phyloP scores from a whole-genome alignment of 2,888 invertebrate species.

The Caenorhabditis uteleia region DNA sequence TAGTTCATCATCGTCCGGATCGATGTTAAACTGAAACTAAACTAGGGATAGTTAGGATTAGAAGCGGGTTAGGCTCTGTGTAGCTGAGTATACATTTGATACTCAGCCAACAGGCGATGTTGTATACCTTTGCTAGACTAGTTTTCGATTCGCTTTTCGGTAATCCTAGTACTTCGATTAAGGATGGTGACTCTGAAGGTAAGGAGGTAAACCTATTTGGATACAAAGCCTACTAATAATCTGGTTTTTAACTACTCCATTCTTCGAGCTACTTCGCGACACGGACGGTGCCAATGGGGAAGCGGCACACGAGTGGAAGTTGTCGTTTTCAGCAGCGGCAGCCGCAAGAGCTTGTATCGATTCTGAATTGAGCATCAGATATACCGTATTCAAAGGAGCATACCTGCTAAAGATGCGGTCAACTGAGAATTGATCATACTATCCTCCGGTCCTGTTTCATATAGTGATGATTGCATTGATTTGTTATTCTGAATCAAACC shows the following conservation, averaged over 20 bases:
- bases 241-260: slow-evolving; percentile 41
- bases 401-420: slow-evolving; percentile 6
- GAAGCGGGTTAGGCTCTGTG: too few relatives aligned
- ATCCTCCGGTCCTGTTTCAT: slow-evolving; percentile 34
- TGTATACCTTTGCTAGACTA: too few relatives aligned
- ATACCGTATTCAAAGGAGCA: neutral
- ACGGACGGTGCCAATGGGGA: slow-evolving; percentile 34
- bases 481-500: slow-evolving; percentile 14
- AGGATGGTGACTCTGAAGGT: slow-evolving; percentile 42
- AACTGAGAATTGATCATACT: slow-evolving; percentile 24
- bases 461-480: slow-evolving; percentile 33
- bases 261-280: slow-evolving; percentile 37
- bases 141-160: slow-evolving; percentile 39
- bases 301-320: slow-evolving; percentile 36
- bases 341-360: slow-evolving; percentile 13
- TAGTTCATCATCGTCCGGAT: slow-evolving; percentile 16
- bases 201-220: neutral
- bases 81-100: too few relatives aligned
- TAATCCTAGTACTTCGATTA: slow-evolving; percentile 48
- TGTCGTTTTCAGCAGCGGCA: slow-evolving; percentile 31
- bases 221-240: slow-evolving; percentile 36
- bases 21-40: too few relatives aligned
- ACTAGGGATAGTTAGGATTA: too few relatives aligned
- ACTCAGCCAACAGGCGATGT: too few relatives aligned
- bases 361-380: slow-evolving; percentile 8